phyloP scores from a whole-genome alignment of 2,113 vertebrate genomes.

The Solenodon paradoxus region DNA sequence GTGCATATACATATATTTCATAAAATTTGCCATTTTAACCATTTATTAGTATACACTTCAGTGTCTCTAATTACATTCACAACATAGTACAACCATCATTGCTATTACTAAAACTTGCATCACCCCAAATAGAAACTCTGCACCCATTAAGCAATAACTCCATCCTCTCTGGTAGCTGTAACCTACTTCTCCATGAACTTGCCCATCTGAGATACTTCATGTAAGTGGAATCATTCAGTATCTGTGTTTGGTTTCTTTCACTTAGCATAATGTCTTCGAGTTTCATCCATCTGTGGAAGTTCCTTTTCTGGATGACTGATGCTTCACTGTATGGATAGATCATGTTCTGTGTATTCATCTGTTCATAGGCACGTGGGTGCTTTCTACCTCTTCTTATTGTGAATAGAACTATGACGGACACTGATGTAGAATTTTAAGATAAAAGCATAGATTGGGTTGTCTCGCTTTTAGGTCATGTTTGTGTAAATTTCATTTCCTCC shows the following conservation, averaged over 20 bases:
- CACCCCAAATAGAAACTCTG: no score
- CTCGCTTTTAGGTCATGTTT: background rate
- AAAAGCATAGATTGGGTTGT: background rate
- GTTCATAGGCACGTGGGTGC: no score
- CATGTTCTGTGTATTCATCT: background rate
- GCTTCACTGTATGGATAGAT: fast-evolving
- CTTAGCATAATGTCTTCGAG: background rate
- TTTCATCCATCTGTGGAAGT: background rate
- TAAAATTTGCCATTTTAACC: background rate
- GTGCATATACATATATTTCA: background rate
- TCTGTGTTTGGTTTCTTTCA: no score
- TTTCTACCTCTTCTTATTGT: background rate
- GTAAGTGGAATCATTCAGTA: no score
- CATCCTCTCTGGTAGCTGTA: no score
- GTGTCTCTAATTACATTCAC: background rate
- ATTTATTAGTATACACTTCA: background rate
- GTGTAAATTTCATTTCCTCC: background rate
- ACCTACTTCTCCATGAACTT: no score
- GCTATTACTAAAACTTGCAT: background rate
- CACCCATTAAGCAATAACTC: no score
- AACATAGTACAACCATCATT: background rate
- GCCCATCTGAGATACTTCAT: no score
- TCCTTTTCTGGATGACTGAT: background rate
- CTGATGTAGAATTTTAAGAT: no score
- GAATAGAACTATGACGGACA: no score